Conservation (phyloP, 2,797 vertebrate species). For the Anas capensis region DNA sequence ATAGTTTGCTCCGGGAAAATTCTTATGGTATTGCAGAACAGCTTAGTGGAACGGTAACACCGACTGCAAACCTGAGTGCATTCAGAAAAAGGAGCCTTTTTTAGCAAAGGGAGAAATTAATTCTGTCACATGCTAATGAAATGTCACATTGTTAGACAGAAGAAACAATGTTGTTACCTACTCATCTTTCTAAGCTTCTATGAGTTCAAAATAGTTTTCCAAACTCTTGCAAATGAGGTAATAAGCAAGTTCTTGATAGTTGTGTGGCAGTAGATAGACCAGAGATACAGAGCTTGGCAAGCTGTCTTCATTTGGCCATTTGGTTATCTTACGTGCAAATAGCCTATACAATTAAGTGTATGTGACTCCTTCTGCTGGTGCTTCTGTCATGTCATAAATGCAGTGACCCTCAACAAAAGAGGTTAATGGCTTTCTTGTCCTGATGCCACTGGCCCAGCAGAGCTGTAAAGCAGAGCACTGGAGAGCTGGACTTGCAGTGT, state of each 20-base stretch:
- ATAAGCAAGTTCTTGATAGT: background rate
- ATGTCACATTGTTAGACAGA: constrained; percentile 2
- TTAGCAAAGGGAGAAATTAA: background rate
- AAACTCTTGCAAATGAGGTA: constrained; percentile 24
- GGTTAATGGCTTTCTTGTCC: constrained; percentile 60
- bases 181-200: constrained; percentile 45
- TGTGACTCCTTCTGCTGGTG: constrained; percentile 49
- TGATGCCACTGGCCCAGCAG: constrained; percentile 50
- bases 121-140: constrained; percentile 18
- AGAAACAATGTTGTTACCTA: background rate
- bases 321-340: constrained; percentile 65
- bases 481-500: background rate
- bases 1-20: background rate
- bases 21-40: background rate
- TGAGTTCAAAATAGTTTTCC: constrained; percentile 16
- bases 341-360: constrained; percentile 51
- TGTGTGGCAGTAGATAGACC: constrained; percentile 6
- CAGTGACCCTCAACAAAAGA: constrained; percentile 60
- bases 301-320: constrained; percentile 49
- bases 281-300: background rate
- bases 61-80: background rate
- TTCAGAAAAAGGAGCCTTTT: background rate
- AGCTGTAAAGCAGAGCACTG: constrained; percentile 35
- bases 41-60: background rate
- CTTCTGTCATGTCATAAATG: constrained; percentile 53